These are phyloP conservation scores for Drosophila demipolita DNA, from an alignment of 2,888 invertebrate species.

Conservation along the genomic window DNA sequence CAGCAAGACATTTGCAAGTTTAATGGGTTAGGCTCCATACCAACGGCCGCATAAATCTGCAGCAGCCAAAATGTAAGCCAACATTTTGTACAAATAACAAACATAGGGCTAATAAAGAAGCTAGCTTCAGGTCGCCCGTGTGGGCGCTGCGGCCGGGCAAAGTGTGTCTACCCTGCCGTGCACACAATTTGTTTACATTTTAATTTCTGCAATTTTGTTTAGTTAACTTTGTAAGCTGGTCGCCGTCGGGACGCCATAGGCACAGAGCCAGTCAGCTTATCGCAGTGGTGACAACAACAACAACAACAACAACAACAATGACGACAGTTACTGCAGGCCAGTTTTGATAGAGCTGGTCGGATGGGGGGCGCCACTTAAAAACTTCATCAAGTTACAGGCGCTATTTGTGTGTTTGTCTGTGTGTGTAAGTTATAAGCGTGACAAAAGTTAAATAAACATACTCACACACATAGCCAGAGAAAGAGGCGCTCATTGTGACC, in stretches of 20 bases:
- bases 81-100: slow-evolving; percentile 63
- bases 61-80: slow-evolving; percentile 62
- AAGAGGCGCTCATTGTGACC: slow-evolving; percentile 55
- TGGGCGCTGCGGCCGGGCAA: slow-evolving; percentile 22
- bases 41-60: slow-evolving; percentile 3
- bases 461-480: slow-evolving; percentile 21
- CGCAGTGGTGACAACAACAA: slow-evolving; percentile 57
- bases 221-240: slow-evolving; percentile 58
- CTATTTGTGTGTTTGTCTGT: slow-evolving; percentile 6
- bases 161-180: slow-evolving; percentile 45
- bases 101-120: slow-evolving; percentile 59
- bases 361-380: slow-evolving; percentile 52
- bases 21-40: slow-evolving; percentile 55
- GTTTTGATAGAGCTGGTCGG: slow-evolving; percentile 37
- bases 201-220: slow-evolving; percentile 82
- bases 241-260: slow-evolving; percentile 62
- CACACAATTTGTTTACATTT: slow-evolving; percentile 81
- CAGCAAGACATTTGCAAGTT: slow-evolving; percentile 73
- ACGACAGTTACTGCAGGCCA: slow-evolving; percentile 20
- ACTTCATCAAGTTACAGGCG: slow-evolving; percentile 68
- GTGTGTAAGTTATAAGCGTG: slow-evolving; percentile 69
- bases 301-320: slow-evolving; percentile 16
- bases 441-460: slow-evolving; percentile 70
- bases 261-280: slow-evolving; percentile 63
- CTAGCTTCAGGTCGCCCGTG: slow-evolving; percentile 37